phyloP scores from a whole-genome alignment of 2,113 vertebrate species.

The Ceyx cyanopectus region DNA sequence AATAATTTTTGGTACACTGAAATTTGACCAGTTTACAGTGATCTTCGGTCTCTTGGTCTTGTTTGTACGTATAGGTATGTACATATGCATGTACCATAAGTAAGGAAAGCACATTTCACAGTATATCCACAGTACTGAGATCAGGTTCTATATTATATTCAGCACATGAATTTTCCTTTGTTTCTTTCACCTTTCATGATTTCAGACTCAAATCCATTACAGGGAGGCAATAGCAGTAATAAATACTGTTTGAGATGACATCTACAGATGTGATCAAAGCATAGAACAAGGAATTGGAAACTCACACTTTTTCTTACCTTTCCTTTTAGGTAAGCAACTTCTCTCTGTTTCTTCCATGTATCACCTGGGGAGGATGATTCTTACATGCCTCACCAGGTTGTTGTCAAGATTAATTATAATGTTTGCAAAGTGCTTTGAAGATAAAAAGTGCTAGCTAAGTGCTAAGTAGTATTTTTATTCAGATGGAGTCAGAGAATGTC shows the following conservation, averaged over 20 bases:
- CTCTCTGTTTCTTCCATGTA: background rate
- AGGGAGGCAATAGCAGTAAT: background rate
- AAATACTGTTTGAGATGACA: background rate
- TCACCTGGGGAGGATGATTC: background rate
- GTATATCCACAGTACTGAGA: background rate
- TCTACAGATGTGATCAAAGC: background rate
- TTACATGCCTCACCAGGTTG: conserved; percentile 20
- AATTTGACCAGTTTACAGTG: background rate
- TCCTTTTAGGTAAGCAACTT: background rate
- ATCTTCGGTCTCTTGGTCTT: background rate
- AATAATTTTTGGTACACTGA: background rate
- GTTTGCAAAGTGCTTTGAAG: conserved; percentile 55
- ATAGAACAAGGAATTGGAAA: background rate
- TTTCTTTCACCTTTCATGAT: background rate
- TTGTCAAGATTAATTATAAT: conserved; percentile 64
- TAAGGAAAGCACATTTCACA: background rate
- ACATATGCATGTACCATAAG: background rate
- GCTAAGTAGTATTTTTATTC: conserved; percentile 58
- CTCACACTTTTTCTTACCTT: background rate
- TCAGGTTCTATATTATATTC: background rate
- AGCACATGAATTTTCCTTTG: background rate
- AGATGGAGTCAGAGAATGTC: conserved; percentile 6
- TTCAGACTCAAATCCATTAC: background rate
- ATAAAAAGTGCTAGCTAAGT: conserved; percentile 58
- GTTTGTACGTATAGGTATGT: background rate